Percentiles rank a stretch among this genome's conserved stretches.
These are phyloP conservation scores for Rhagoletis pomonella DNA, from an alignment of 1,140 invertebrate genomes.

Conservation along the genomic window DNA sequence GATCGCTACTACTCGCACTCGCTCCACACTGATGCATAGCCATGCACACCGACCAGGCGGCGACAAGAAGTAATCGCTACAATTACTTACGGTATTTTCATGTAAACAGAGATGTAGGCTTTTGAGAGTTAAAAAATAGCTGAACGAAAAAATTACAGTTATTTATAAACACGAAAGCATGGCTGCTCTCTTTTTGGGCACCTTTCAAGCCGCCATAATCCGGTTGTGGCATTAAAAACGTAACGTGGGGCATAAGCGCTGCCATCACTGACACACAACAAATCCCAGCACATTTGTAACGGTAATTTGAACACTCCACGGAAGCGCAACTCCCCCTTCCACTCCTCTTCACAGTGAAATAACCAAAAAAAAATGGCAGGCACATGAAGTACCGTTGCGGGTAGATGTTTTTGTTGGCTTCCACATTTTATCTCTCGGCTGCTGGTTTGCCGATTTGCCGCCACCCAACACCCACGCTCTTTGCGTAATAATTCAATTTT, in stretches of 20 bases:
- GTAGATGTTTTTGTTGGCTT: background rate
- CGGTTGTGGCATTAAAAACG: background rate
- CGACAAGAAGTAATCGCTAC: conserved; percentile 17
- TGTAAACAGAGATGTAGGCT: conserved; percentile 28
- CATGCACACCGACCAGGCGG: conserved; percentile 4
- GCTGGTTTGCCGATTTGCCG: too few relatives aligned
- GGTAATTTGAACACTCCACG: conserved; percentile 35
- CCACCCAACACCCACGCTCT: background rate
- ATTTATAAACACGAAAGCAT: too few relatives aligned
- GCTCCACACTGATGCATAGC: background rate
- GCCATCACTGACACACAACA: background rate
- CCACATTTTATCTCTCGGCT: background rate
- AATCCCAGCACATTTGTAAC: conserved; percentile 40
- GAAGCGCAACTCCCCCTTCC: background rate
- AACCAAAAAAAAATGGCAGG: background rate
- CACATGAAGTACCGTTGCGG: background rate
- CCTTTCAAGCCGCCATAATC: conserved; percentile 2
- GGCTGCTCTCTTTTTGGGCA: background rate
- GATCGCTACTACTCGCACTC: background rate
- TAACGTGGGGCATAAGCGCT: background rate
- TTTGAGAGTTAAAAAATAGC: background rate
- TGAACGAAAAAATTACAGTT: too few relatives aligned
- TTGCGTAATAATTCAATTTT: conserved; percentile 49
- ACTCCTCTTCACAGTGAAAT: background rate
- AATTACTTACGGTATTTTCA: conserved; percentile 23